Percentiles rank a stretch among this genome's conserved stretches.
Evolutionary conservation across 2,888 invertebrate species (phyloP).

Genomic region (Agonum fuliginosum): DNA sequence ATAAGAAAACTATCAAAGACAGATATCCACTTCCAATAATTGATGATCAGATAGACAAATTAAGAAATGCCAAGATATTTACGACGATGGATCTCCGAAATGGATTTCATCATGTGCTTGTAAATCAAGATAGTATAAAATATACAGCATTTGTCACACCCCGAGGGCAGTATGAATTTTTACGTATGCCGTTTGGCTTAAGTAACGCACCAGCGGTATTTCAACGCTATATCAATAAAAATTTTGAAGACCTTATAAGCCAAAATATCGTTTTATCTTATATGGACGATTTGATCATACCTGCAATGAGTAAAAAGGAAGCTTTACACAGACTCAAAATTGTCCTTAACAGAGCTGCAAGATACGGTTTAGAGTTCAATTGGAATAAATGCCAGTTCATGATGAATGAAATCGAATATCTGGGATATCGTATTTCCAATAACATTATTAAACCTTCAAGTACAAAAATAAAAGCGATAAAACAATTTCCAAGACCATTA

Average conservation of each 20-base stretch:
- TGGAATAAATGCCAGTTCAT: conserved; percentile 56
- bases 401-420: conserved; percentile 21
- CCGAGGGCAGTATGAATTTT: conserved; percentile 55
- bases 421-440: neutral
- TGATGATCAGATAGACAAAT: conserved; percentile 28
- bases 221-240: too few species aligned
- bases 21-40: conserved; percentile 34
- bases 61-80: conserved; percentile 27
- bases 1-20: conserved; percentile 40
- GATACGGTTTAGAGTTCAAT: conserved; percentile 55
- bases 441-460: conserved; percentile 22
- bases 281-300: conserved; percentile 60
- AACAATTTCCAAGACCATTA: conserved; percentile 56
- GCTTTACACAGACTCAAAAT: conserved; percentile 13
- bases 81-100: conserved; percentile 62
- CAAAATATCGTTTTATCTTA: conserved; percentile 49
- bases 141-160: conserved; percentile 61
- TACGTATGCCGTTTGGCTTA: conserved; percentile 54
- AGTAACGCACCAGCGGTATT: too few species aligned
- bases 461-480: neutral
- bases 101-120: conserved; percentile 65
- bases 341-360: conserved; percentile 30
- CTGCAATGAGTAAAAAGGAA: conserved; percentile 39
- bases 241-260: conserved; percentile 47
- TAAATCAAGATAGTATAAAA: conserved; percentile 59